These are phyloP conservation scores for Panorpa germanica DNA, from an alignment of 2,888 invertebrate genomes.

Conservation along the genomic window DNA sequence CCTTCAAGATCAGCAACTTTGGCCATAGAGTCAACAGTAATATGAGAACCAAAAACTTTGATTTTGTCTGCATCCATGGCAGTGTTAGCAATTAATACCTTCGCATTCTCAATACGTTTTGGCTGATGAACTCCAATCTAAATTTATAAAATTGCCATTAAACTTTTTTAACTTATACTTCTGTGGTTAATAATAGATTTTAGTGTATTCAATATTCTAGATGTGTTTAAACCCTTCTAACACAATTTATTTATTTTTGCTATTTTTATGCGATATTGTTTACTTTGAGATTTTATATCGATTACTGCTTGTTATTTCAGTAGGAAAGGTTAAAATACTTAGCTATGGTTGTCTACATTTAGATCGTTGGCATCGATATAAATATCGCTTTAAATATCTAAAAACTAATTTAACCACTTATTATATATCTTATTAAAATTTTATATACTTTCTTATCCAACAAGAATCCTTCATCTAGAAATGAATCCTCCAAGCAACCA, in stretches of 20 bases:
- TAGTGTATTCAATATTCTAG: no score
- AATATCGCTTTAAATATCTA: constrained; percentile 1
- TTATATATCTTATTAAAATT: background rate
- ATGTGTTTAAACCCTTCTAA: no score
- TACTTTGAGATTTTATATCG: no score
- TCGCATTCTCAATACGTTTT: constrained; percentile 84
- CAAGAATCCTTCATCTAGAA: constrained; percentile 87
- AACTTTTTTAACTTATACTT: no score
- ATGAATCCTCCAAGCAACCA: constrained; percentile 83
- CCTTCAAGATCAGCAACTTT: constrained; percentile 94
- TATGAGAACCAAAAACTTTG: constrained; percentile 94
- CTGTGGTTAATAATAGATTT: no score
- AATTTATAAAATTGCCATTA: constrained; percentile 5
- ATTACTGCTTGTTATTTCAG: no score
- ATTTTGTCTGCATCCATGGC: constrained; percentile 99
- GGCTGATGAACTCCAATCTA: constrained; percentile 91
- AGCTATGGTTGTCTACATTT: no score
- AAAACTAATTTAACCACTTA: background rate
- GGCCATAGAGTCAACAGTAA: constrained; percentile 78
- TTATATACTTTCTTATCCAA: constrained; percentile 72
- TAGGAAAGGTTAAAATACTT: no score
- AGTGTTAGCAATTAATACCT: constrained; percentile 95
- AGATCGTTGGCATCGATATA: no score
- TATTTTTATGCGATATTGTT: no score
- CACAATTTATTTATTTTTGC: no score